These are phyloP conservation scores for Cyphomyrus discorhynchus DNA, from an alignment of 2,113 vertebrate genomes.

Conservation along the genomic window DNA sequence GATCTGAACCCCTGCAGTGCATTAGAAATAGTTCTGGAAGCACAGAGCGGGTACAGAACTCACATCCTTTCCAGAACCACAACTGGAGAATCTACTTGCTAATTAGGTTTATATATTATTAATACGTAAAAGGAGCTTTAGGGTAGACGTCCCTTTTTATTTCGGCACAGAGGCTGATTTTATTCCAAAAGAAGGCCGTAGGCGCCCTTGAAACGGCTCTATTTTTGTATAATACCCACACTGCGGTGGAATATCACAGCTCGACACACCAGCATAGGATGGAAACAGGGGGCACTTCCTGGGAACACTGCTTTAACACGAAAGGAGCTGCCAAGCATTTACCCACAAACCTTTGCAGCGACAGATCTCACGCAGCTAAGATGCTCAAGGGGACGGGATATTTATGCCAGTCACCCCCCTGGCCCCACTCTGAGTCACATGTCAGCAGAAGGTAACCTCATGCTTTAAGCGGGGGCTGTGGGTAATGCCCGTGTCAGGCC, in stretches of 20 bases:
- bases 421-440: background rate
- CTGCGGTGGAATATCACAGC: background rate
- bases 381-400: background rate
- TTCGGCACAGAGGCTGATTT: background rate
- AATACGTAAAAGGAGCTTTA: background rate
- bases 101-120: slow-evolving; percentile 2
- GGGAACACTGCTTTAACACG: background rate
- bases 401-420: background rate
- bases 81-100: background rate
- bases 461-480: background rate
- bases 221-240: background rate
- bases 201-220: background rate
- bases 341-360: background rate
- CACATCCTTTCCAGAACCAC: background rate
- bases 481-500: background rate
- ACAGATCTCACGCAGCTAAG: background rate
- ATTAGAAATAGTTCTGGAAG: background rate
- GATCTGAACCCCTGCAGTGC: background rate
- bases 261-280: background rate
- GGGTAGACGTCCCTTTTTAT: background rate
- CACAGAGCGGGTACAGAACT: background rate
- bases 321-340: background rate
- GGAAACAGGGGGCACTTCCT: background rate
- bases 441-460: background rate
- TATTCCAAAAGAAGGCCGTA: background rate